Evolutionary conservation across 2,113 vertebrate species (phyloP).

Genomic region (Psettodes erumei): DNA sequence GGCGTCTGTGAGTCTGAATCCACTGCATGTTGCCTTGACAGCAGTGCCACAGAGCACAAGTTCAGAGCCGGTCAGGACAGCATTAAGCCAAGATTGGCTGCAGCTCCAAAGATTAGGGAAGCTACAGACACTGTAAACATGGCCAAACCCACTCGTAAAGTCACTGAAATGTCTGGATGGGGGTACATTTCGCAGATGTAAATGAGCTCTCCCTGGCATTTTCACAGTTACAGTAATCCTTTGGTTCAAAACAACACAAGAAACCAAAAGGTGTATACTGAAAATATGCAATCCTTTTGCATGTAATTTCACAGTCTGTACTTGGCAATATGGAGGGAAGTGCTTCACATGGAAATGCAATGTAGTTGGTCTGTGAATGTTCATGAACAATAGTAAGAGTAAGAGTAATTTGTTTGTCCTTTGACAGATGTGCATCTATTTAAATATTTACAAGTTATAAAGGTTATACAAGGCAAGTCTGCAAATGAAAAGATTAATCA

Average conservation of each 20-base stretch:
- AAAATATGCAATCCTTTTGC: not conserved
- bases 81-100: constrained; percentile 38
- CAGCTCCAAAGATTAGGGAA: constrained; percentile 36
- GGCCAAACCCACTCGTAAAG: constrained; percentile 39
- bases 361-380: not conserved
- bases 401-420: constrained; percentile 11
- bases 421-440: constrained; percentile 6
- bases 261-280: not conserved
- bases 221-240: not conserved
- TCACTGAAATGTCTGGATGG: constrained; percentile 29
- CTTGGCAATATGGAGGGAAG: not conserved
- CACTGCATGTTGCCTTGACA: constrained; percentile 63
- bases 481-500: constrained; percentile 24
- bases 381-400: too few species aligned
- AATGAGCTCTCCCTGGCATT: constrained; percentile 38
- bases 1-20: constrained; percentile 56
- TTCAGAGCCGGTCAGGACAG: constrained; percentile 33
- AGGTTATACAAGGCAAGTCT: not conserved
- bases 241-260: not conserved
- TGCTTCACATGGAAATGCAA: not conserved
- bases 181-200: constrained; percentile 41
- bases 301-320: not conserved
- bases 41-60: constrained; percentile 49
- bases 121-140: constrained; percentile 29
- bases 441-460: too few species aligned